Evolutionary conservation across 1,140 invertebrate species (phyloP).

Genomic region (Lucilia cuprina): DNA sequence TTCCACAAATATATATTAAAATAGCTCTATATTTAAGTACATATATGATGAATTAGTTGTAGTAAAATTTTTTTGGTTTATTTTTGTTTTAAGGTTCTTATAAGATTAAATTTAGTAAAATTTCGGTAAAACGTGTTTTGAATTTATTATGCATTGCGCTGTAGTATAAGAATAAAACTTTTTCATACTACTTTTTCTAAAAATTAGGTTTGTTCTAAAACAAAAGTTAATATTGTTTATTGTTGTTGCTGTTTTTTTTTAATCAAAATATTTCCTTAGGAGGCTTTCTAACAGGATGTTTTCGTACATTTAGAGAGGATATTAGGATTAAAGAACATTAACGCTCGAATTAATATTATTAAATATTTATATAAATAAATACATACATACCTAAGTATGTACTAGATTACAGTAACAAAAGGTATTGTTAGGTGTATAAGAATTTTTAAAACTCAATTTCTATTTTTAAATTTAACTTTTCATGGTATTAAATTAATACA

Average conservation of each 20-base stretch:
- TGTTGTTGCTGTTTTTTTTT: background rate
- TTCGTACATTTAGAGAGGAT: background rate
- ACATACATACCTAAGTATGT: too few species aligned
- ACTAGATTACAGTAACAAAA: too few species aligned
- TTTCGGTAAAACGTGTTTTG: background rate
- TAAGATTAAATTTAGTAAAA: background rate
- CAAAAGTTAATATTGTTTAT: background rate
- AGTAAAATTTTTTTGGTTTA: background rate
- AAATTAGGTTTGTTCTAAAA: background rate
- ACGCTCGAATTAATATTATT: background rate
- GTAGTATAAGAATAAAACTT: background rate
- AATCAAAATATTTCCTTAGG: too few species aligned
- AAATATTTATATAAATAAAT: too few species aligned
- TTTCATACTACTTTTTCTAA: background rate
- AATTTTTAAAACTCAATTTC: too few species aligned
- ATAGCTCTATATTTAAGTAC: background rate
- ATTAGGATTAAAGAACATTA: background rate
- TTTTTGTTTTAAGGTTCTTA: background rate
- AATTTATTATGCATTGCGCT: background rate
- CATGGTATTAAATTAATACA: too few species aligned
- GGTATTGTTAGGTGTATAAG: too few species aligned
- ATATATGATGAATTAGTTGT: background rate
- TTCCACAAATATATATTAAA: too few species aligned
- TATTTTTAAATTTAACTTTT: too few species aligned
- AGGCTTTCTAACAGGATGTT: too few species aligned